These are phyloP conservation scores for Drosophila yakuba DNA, from an alignment of 1,140 invertebrate genomes.

Conservation along the genomic window DNA sequence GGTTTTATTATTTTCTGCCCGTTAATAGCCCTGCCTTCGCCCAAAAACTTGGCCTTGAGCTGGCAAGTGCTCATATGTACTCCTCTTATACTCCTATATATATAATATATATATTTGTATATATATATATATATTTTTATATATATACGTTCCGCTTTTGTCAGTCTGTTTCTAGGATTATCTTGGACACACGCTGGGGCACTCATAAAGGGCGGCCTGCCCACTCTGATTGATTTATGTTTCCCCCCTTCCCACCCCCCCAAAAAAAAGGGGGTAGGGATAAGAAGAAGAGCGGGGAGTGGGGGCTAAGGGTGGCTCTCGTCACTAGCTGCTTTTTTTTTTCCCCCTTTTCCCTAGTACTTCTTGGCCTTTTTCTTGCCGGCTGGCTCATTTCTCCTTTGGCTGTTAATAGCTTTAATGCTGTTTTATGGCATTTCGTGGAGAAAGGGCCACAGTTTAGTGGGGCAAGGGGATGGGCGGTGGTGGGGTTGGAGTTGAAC, in stretches of 20 bases:
- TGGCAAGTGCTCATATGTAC: neutral
- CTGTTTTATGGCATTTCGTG: constrained; percentile 77
- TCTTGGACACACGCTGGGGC: constrained; percentile 53
- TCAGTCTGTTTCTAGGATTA: constrained; percentile 46
- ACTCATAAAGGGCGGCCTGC: constrained; percentile 53
- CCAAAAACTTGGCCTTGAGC: constrained; percentile 16
- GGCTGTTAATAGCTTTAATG: constrained; percentile 80
- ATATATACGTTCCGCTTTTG: constrained; percentile 14
- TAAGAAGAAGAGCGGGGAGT: neutral
- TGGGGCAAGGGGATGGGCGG: neutral
- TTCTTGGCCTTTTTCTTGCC: neutral
- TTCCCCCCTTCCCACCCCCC: neutral
- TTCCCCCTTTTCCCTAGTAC: neutral
- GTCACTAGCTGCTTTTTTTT: constrained; percentile 30
- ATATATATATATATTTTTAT: neutral
- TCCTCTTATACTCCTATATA: neutral
- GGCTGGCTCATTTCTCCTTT: constrained; percentile 36
- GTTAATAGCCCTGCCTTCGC: constrained; percentile 5
- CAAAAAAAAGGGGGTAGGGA: constrained; percentile 1
- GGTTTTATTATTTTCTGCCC: constrained; percentile 23
- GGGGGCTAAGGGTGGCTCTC: constrained; percentile 20
- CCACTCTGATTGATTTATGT: constrained; percentile 75
- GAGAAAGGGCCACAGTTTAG: constrained; percentile 31
- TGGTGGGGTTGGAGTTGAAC: neutral
- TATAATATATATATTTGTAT: neutral